Evolutionary conservation across 2,888 invertebrate species (phyloP), one percentile per base, ranked within the genome.

Genomic region (Carterocephalus palaemon): DNA sequence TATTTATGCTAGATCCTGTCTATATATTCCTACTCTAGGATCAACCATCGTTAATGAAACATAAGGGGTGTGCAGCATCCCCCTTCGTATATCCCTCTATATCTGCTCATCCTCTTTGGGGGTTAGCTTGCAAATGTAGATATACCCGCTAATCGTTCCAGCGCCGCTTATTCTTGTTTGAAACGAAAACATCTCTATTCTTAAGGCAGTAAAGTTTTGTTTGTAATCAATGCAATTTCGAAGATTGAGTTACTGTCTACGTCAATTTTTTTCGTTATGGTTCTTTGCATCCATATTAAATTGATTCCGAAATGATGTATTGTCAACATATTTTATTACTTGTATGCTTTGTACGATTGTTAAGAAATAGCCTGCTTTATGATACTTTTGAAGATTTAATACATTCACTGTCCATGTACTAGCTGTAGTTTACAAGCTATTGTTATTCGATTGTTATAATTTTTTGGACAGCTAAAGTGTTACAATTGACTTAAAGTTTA

Each of bases 1-100:
- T 10, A 10, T 24, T 24, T 3, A 2, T 23, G 41, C 31, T n/a
- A n/a, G n/a, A n/a, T n/a, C 51, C 7, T 45, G 22, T 77, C 73
- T 71, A 61, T 42, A 42, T 6, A 9, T 66, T 50, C 20, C 1
- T 47, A 58, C 10, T 67, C 80, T 77, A 56, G 60, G 51, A 48
- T 55, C 54, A 55, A 63, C 67, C 68, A 60, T 80, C 79, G 83
- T 84, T 85, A 84, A 84, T 84, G 84, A 84, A 84, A 84, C 85
- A 84, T 84, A 84, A 84, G 85, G 84, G 84, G 79, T 75, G 75
- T 65, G 67, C 62, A 57, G 57, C 67, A 67, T 68, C 75, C 79
- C 75, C 79, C 79, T 70, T 64, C 61, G 55, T 54, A 61, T 64
- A 68, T 67, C 72, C 74, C 68, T 66, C 56, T 62, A 60, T 66